These are phyloP conservation scores for Drosophila phalerata DNA, from an alignment of 2,888 invertebrate genomes.

Conservation along the genomic window DNA sequence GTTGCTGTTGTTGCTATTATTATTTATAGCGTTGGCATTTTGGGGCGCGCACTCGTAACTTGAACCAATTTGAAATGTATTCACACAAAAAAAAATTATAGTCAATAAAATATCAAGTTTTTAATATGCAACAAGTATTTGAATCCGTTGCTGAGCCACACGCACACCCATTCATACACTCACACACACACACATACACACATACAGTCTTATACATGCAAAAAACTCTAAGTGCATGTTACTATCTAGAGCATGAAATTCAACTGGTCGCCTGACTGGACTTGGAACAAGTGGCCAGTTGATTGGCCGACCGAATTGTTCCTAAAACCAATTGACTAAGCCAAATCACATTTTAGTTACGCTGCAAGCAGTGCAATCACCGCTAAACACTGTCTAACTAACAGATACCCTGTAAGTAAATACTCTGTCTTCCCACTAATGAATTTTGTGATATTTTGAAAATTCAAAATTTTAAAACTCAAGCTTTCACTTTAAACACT, in stretches of 20 bases:
- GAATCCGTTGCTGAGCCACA: constrained; percentile 46
- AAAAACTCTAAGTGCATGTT: constrained; percentile 58
- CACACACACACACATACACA: constrained; percentile 15
- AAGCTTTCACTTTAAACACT: no score
- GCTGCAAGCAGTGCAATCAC: not conserved
- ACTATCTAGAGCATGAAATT: constrained; percentile 79
- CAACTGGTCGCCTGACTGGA: constrained; percentile 61
- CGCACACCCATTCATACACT: not conserved
- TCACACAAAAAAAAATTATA: constrained; percentile 41
- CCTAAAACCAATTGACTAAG: constrained; percentile 51
- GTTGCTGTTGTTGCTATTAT: constrained; percentile 20
- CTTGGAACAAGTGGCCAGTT: constrained; percentile 57
- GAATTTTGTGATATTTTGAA: no score
- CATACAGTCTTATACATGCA: not conserved
- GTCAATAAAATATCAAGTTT: constrained; percentile 79
- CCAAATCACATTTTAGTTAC: constrained; percentile 35
- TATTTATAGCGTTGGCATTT: constrained; percentile 62
- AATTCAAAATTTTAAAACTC: no score
- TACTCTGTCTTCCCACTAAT: no score
- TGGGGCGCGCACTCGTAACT: constrained; percentile 52
- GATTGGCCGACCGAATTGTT: constrained; percentile 56
- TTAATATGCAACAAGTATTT: constrained; percentile 50
- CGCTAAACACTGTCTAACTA: not conserved
- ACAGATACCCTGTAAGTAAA: constrained; percentile 24
- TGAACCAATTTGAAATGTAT: constrained; percentile 60